Evolutionary conservation across 2,888 invertebrate genomes (phyloP), one percentile per base, ranked within the genome.

Genomic region (Agrilus mali): DNA sequence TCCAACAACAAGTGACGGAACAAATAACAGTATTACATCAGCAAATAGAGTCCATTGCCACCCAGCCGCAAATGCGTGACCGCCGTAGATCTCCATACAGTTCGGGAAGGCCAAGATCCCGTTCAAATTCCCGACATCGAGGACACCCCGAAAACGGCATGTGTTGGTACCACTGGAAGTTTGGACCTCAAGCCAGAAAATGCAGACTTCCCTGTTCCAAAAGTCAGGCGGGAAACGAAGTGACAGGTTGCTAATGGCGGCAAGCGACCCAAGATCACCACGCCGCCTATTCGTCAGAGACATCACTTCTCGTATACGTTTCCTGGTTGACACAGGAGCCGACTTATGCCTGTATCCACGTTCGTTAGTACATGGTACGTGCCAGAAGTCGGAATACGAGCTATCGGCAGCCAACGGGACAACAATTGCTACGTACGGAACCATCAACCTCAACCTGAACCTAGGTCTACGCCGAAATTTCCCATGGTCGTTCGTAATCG

Each of bases 361-460:
- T 12, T 41, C 45, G n/a, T 6, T 38, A 5, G 41, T 57, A 12
- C 43, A 44, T n/a, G 48, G 50, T 4, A 45, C 46, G 20, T 48
- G 48, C 7, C 16, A 34, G 2, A 47, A n/a, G n/a, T 48, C 55
- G 1, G 34, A 42, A 6, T 62, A 57, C 41, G 45, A 51, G 34
- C 44, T 62, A 2, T 53, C 41, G 39, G 62, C 61, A 10, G 60
- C 59, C 0, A 63, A 64, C 40, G 56, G 57, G 7, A 47, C 58
- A 0, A 16, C 34, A 0, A 61, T 63, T 7, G 33, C 48, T 1
- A 63, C 60, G 0, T 62, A 59, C 45, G 61, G 60, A 1, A 48
- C 39, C 4, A 42, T 47, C 2, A 43, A 49, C 0, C 33, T 59
- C 1, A 41, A 48, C 0, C 35, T 61, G 1, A 52, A 59, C 27